phyloP scores from a whole-genome alignment of 2,113 vertebrate genomes.

The Cyprinodon brontotheroides region DNA sequence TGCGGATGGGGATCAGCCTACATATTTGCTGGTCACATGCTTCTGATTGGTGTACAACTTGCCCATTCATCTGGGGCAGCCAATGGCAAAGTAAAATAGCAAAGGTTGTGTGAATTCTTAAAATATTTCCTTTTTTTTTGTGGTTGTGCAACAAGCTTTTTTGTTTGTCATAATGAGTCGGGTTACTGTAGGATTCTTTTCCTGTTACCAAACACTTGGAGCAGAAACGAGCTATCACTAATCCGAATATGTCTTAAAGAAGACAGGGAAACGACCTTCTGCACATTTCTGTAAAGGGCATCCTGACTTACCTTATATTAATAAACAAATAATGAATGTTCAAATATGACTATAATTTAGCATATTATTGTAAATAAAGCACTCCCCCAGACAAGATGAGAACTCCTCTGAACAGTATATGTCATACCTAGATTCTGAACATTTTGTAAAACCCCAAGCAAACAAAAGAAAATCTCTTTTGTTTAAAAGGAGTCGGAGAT shows the following conservation, averaged over 20 bases:
- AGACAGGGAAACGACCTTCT: not conserved
- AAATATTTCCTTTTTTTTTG: not conserved
- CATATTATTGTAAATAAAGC: not conserved
- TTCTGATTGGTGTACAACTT: slow-evolving; percentile 57
- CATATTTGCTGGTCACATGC: slow-evolving; percentile 57
- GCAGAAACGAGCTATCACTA: not conserved
- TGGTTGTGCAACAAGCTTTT: not conserved
- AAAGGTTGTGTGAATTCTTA: not conserved
- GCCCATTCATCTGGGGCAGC: slow-evolving; percentile 51
- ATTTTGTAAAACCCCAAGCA: too few species aligned
- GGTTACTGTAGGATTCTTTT: slow-evolving; percentile 11
- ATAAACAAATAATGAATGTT: not conserved
- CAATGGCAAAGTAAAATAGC: slow-evolving; percentile 40
- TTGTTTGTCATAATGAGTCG: not conserved
- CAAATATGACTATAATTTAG: not conserved
- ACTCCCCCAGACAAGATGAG: too few species aligned
- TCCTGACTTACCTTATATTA: not conserved
- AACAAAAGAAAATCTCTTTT: too few species aligned
- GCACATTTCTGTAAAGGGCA: not conserved
- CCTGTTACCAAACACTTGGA: not conserved
- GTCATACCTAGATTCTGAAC: too few species aligned
- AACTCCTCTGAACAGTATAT: too few species aligned
- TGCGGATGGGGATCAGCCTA: slow-evolving; percentile 18
- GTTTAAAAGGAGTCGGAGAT: too few species aligned
- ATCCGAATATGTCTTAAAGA: not conserved